Evolutionary conservation across 2,797 vertebrate species (phyloP).

Genomic region (Clamator glandarius): DNA sequence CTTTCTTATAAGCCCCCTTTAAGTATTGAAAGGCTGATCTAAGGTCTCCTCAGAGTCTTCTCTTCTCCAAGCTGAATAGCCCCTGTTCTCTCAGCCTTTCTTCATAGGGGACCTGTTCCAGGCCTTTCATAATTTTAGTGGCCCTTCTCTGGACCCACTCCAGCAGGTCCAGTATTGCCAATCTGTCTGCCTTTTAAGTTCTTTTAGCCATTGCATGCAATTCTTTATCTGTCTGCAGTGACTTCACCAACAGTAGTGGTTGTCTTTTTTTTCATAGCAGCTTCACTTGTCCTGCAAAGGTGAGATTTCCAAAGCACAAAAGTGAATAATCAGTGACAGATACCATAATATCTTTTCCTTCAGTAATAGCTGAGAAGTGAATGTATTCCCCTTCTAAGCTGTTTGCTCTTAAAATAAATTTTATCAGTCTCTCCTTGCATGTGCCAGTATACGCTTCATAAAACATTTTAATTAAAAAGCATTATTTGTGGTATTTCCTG

Average conservation of each 20-base stretch:
- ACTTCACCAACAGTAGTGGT: neutral
- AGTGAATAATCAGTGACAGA: neutral
- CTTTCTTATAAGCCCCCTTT: too few species aligned
- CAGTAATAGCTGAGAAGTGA: neutral
- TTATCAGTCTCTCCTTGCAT: neutral
- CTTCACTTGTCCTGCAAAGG: neutral
- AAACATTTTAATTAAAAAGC: constrained; percentile 35
- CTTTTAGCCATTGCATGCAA: neutral
- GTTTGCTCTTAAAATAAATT: neutral
- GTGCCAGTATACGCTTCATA: neutral
- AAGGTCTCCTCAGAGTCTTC: too few species aligned
- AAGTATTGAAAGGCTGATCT: too few species aligned
- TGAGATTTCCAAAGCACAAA: neutral
- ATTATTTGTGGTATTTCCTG: constrained; percentile 21
- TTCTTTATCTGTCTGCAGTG: neutral
- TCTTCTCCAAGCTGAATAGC: too few species aligned
- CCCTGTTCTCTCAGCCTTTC: too few species aligned
- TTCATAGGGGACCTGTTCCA: too few species aligned
- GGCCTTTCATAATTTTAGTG: too few species aligned
- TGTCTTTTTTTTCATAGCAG: neutral
- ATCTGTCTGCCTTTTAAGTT: neutral
- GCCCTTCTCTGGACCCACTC: too few species aligned
- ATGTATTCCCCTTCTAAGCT: neutral
- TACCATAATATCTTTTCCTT: neutral
- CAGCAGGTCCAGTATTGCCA: neutral